Percentiles rank a stretch among this genome's conserved stretches.
Conservation (phyloP, 2,888 invertebrate species). For the Limnephilus auricula region DNA sequence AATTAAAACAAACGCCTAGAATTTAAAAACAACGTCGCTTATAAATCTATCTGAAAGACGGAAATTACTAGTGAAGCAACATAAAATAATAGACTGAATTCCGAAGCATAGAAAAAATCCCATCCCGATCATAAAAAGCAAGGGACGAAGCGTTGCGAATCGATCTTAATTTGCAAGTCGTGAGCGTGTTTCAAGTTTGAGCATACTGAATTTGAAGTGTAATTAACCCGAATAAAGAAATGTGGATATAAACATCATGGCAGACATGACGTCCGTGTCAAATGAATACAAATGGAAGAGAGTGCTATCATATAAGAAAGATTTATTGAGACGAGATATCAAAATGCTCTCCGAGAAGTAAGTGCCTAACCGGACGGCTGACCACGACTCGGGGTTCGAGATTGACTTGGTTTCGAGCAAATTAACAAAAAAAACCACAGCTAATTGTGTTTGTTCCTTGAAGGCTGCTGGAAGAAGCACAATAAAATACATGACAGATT, state of each 20-base stretch:
- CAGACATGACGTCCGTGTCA: constrained; percentile 64
- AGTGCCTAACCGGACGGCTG: not conserved
- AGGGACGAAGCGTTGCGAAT: constrained; percentile 46
- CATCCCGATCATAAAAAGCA: not conserved
- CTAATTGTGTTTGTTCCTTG: not conserved
- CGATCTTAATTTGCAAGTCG: constrained; percentile 59
- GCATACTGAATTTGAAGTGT: constrained; percentile 57
- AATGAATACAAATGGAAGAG: constrained; percentile 65
- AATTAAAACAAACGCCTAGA: not conserved
- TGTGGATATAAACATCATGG: constrained; percentile 63
- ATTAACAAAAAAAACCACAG: not conserved
- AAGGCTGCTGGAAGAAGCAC: not conserved
- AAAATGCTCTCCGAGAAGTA: constrained; percentile 41
- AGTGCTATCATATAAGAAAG: constrained; percentile 15
- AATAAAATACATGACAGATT: not conserved
- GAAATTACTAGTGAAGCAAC: not conserved
- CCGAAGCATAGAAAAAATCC: not conserved
- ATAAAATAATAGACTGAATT: not conserved
- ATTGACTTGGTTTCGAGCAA: not conserved
- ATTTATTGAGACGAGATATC: constrained; percentile 57
- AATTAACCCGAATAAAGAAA: constrained; percentile 65
- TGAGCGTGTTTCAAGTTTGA: constrained; percentile 60
- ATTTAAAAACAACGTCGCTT: not conserved
- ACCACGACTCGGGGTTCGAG: not conserved
- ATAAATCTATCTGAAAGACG: not conserved